Conservation (phyloP, 2,113 vertebrate genomes). For the Parotia lawesii region DNA sequence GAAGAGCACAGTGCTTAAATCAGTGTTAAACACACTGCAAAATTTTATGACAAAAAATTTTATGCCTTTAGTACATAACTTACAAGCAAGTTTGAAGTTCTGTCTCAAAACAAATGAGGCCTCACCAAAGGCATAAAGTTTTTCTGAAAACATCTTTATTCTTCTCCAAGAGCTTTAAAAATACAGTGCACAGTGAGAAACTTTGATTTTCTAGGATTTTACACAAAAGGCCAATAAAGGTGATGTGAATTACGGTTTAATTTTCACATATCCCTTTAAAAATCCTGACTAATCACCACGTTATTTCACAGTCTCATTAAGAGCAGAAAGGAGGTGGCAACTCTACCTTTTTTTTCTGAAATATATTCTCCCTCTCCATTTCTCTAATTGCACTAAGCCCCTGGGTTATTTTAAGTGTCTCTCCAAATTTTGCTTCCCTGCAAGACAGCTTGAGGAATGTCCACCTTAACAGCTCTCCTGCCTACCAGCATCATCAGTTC, state of each 20-base stretch:
- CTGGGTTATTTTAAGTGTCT: background rate
- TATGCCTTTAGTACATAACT: background rate
- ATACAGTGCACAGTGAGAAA: background rate
- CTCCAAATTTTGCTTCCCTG: background rate
- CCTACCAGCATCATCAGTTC: background rate
- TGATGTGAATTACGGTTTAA: background rate
- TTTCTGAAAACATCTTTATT: background rate
- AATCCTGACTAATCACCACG: background rate
- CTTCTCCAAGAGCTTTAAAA: background rate
- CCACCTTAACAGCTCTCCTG: background rate
- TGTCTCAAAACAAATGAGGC: background rate
- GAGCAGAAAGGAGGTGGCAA: background rate
- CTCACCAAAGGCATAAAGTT: background rate
- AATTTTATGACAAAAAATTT: background rate
- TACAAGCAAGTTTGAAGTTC: background rate
- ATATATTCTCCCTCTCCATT: background rate
- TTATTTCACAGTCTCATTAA: background rate
- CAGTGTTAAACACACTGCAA: background rate
- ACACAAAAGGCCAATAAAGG: background rate
- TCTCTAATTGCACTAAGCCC: background rate
- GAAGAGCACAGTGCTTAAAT: background rate
- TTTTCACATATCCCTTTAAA: background rate
- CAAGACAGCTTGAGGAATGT: background rate
- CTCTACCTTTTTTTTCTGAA: background rate
- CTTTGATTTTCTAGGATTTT: background rate